Conservation (phyloP, 2,113 vertebrate species). For the Campylomormyrus numenius region DNA sequence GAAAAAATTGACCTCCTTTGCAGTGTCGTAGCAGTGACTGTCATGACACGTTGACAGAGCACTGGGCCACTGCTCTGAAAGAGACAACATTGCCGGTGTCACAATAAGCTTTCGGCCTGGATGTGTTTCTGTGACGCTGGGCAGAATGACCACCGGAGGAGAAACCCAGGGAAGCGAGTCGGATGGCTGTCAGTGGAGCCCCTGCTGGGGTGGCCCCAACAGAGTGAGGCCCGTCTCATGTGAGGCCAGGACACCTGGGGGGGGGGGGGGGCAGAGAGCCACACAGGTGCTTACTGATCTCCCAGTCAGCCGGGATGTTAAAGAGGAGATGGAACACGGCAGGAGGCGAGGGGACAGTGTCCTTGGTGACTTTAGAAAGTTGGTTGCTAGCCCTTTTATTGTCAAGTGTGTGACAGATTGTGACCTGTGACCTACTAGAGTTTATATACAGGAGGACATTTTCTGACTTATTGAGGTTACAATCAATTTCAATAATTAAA, state of each 20-base stretch:
- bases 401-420: not conserved
- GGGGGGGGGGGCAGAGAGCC: not conserved
- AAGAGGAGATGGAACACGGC: not conserved
- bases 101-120: not conserved
- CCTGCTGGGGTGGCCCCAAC: not conserved
- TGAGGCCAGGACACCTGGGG: not conserved
- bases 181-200: not conserved
- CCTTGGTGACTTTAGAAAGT: not conserved
- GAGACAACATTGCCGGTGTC: not conserved
- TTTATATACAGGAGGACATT: not conserved
- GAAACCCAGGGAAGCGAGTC: not conserved
- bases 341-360: not conserved
- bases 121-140: not conserved
- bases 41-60: not conserved
- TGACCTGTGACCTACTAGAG: not conserved
- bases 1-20: not conserved
- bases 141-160: not conserved
- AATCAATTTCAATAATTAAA: not conserved
- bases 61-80: not conserved
- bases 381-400: not conserved
- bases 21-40: not conserved
- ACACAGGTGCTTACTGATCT: not conserved
- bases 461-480: not conserved
- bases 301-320: not conserved
- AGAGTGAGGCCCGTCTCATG: not conserved